These are phyloP conservation scores for Acanthosepion esculentum DNA, from an alignment of 2,888 invertebrate genomes.

Conservation along the genomic window DNA sequence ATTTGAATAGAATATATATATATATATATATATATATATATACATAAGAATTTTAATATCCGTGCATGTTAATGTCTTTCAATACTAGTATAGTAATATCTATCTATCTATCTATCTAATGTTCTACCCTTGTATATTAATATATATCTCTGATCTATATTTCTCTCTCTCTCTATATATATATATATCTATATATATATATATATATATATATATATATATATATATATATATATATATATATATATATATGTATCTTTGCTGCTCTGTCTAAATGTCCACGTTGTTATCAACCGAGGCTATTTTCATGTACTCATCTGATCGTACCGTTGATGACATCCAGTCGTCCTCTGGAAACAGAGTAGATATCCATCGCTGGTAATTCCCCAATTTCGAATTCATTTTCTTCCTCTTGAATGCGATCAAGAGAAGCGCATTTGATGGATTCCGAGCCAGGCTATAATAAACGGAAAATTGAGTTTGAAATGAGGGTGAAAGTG, in stretches of 20 bases:
- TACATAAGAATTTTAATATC: too few species aligned
- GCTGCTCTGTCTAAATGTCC: not conserved
- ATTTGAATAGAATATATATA: too few species aligned
- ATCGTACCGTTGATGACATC: not conserved
- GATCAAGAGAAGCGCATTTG: not conserved
- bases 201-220: not conserved
- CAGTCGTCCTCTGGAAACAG: not conserved
- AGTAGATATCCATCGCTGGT: not conserved
- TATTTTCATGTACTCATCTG: slow-evolving; percentile 14
- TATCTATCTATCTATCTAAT: too few species aligned
- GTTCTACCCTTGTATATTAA: too few species aligned
- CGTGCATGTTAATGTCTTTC: too few species aligned
- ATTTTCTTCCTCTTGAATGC: not conserved
- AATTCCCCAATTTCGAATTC: slow-evolving; percentile 33
- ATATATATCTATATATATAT: too few species aligned
- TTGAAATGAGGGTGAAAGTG: not conserved
- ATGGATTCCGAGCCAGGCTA: slow-evolving; percentile 9
- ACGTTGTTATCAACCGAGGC: not conserved
- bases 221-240: not conserved
- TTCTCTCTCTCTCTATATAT: too few species aligned
- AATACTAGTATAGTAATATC: too few species aligned
- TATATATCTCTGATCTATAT: too few species aligned
- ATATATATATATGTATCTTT: not conserved
- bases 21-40: too few species aligned
- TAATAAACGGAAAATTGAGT: slow-evolving; percentile 6